phyloP scores from a whole-genome alignment of 1,140 invertebrate species.

The Chrysoperla carnea region DNA sequence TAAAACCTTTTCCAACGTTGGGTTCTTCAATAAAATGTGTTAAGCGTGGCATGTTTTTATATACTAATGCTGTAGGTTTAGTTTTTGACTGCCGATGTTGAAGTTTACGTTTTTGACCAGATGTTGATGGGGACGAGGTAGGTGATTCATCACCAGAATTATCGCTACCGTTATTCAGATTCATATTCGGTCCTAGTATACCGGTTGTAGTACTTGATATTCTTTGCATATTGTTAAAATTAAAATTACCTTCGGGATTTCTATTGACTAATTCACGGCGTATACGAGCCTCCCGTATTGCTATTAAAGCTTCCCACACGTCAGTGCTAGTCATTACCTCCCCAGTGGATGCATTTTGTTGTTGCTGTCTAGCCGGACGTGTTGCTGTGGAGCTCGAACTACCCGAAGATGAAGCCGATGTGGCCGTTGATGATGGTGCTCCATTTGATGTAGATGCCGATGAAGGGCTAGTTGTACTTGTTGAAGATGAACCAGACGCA shows the following conservation, averaged over 20 bases:
- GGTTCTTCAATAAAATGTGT: slow-evolving; percentile 75
- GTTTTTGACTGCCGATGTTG: slow-evolving; percentile 1
- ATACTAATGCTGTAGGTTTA: not conserved
- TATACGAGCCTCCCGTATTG: slow-evolving; percentile 40
- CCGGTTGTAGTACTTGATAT: not conserved
- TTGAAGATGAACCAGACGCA: too few relatives aligned
- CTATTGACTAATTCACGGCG: slow-evolving; percentile 30
- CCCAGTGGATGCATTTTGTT: too few relatives aligned
- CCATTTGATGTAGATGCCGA: too few relatives aligned
- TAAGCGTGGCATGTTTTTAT: slow-evolving; percentile 52
- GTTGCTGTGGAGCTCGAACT: not conserved
- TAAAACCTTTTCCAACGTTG: slow-evolving; percentile 73
- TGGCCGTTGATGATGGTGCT: too few relatives aligned
- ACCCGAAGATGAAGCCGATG: slow-evolving; percentile 8
- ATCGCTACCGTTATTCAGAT: not conserved
- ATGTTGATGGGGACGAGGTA: slow-evolving; percentile 2
- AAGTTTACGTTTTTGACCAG: slow-evolving; percentile 11
- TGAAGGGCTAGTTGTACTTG: too few relatives aligned
- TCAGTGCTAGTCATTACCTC: slow-evolving; percentile 15
- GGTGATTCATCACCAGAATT: slow-evolving; percentile 2
- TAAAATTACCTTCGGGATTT: not conserved
- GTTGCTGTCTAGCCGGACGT: too few relatives aligned
- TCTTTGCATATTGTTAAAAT: not conserved
- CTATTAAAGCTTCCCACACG: slow-evolving; percentile 46
- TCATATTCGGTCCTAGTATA: not conserved